Conservation (phyloP, 2,797 vertebrate genomes). For the Sparus aurata region DNA sequence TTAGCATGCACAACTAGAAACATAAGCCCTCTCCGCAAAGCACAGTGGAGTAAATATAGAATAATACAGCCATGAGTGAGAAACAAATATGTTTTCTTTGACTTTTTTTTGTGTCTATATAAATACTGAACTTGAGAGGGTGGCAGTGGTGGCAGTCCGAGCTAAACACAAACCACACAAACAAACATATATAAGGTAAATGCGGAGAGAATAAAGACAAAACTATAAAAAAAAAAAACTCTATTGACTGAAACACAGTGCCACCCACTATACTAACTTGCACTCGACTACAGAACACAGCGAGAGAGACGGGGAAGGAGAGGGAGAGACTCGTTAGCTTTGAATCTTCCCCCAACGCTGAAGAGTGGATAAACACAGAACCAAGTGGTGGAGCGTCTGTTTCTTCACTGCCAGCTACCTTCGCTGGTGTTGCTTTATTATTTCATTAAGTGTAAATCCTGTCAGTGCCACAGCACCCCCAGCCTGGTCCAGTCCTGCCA, state of each 20-base stretch:
- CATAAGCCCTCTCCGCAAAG: conserved; percentile 34
- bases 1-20: conserved; percentile 51
- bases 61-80: conserved; percentile 32
- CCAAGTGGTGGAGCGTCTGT: conserved; percentile 60
- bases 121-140: conserved; percentile 7
- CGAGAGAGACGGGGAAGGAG: conserved; percentile 35
- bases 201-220: conserved; percentile 20
- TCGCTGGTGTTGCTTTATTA: conserved; percentile 92
- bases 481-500: conserved; percentile 89
- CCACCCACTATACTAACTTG: conserved; percentile 33
- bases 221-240: conserved; percentile 14
- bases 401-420: conserved; percentile 83
- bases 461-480: conserved; percentile 88
- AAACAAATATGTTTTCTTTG: conserved; percentile 10
- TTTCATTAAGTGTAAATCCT: conserved; percentile 98
- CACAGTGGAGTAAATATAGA: conserved; percentile 40
- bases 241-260: conserved; percentile 44
- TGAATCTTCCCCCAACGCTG: conserved; percentile 59
- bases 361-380: conserved; percentile 71
- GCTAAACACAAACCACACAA: background rate
- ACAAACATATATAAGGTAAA: conserved; percentile 24
- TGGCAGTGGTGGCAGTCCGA: background rate
- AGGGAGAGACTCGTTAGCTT: conserved; percentile 56
- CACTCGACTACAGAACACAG: conserved; percentile 44
- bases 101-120: conserved; percentile 4